Evolutionary conservation across 2,888 invertebrate genomes (phyloP), one percentile per base, ranked within the genome.

Genomic region (Limenitis camilla): DNA sequence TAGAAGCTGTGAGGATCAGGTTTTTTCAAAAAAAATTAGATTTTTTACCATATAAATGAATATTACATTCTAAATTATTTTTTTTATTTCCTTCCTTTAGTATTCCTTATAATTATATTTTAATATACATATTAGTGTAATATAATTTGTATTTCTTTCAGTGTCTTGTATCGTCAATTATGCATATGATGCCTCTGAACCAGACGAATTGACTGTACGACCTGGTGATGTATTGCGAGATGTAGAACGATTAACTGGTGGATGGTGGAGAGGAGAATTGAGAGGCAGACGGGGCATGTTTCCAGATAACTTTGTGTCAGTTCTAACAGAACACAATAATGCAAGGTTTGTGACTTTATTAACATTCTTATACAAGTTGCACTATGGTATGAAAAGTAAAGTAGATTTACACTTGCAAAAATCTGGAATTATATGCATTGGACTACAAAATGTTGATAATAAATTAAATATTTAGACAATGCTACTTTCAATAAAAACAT

Each of bases 241-340:
- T 71, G 94, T 96, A 48, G 90, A 92, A 67, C 90, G 91, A 64
- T 90, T 93, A 67, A 89, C 92, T 30, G 95, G 94, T 51, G 96
- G 96, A 56, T 97, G 97, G 96, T 96, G 94, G 94, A 92, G 94
- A 76, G 97, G 97, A n/a, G 92, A 92, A 55, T 83, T 96, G 49
- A 88, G 87, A 54, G 95, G 95, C 54, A 91, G 92, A 68, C 91
- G 91, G 57, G 97, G 97, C 67, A 92, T 97, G 91, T 97, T 97
- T 83, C 97, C 97, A 4, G 96, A 97, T 76, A 97, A 96, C 81
- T 97, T 96, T 88, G 97, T 97, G 19, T 91, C 92, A 63, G 82
- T 93, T 60, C 72, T 91, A 50, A 71, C 72, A 6, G 85, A 85
- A 53, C 74, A 77, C 40, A 67, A 67, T 60, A 71, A 72, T 74